A percentile compares a stretch with the other conserved stretches of the same genome.
Conservation (phyloP, 1,140 invertebrate species). For the Nasonia longicornis region DNA sequence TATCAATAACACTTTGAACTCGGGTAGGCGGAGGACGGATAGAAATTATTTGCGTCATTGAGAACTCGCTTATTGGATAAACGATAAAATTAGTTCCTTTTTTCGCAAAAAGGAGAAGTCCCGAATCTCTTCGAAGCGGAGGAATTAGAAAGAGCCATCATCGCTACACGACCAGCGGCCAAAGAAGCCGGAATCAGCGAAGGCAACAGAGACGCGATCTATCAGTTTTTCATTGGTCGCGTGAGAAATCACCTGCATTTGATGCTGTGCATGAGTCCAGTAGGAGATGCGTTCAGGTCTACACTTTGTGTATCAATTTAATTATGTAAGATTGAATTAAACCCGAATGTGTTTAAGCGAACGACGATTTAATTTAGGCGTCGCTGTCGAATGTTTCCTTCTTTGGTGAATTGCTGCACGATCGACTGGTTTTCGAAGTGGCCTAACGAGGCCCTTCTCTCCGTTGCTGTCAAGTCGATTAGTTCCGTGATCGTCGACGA, state of each 20-base stretch:
- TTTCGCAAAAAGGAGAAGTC: slow-evolving; percentile 74
- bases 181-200: slow-evolving; percentile 78
- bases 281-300: slow-evolving; percentile 85
- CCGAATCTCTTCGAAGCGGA: slow-evolving; percentile 89
- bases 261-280: slow-evolving; percentile 90
- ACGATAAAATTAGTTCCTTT: background rate
- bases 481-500: slow-evolving; percentile 66
- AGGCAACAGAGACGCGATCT: slow-evolving; percentile 81
- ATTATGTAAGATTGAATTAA: background rate
- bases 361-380: slow-evolving; percentile 65
- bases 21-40: slow-evolving; percentile 68
- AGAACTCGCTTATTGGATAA: background rate
- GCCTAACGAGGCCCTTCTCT: slow-evolving; percentile 88
- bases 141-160: slow-evolving; percentile 85
- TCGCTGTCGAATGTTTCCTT: slow-evolving; percentile 88
- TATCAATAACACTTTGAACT: slow-evolving; percentile 91
- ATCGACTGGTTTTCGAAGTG: slow-evolving; percentile 95
- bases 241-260: slow-evolving; percentile 86
- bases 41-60: background rate
- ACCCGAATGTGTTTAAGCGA: background rate
- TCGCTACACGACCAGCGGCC: slow-evolving; percentile 77
- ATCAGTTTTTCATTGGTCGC: slow-evolving; percentile 84
- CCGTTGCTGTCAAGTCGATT: slow-evolving; percentile 77
- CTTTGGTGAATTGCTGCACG: slow-evolving; percentile 92
- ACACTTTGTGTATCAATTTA: background rate